Evolutionary conservation across 2,888 invertebrate species (phyloP).

Genomic region (Drosophila leonis): DNA sequence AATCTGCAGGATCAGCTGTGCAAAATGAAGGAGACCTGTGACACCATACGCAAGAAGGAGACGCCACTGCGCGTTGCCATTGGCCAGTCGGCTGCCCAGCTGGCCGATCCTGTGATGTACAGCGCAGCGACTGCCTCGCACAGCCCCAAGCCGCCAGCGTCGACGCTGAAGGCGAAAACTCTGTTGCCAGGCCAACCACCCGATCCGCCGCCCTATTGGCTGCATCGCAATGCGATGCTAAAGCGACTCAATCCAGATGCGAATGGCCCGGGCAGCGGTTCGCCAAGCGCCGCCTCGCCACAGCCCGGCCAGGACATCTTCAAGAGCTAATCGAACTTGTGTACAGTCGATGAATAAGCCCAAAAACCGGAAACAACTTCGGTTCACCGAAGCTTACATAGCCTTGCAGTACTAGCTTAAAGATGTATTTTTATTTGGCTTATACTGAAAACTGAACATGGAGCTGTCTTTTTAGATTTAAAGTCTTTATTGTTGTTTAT

Average conservation of each 20-base stretch:
- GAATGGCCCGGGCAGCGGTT: slow-evolving; percentile 43
- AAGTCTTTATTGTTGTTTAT: too few species aligned
- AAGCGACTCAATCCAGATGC: slow-evolving; percentile 83
- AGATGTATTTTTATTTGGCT: background rate
- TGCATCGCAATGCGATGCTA: slow-evolving; percentile 85
- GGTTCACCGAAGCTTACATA: slow-evolving; percentile 51
- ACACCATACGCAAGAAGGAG: slow-evolving; percentile 87
- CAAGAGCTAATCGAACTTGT: slow-evolving; percentile 86
- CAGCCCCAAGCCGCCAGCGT: slow-evolving; percentile 85
- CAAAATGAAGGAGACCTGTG: slow-evolving; percentile 92
- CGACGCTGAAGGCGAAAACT: slow-evolving; percentile 87
- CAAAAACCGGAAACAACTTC: slow-evolving; percentile 39
- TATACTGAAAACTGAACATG: background rate
- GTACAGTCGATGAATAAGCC: slow-evolving; percentile 60
- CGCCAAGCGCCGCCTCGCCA: slow-evolving; percentile 56
- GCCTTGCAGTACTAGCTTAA: slow-evolving; percentile 38
- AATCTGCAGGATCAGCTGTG: slow-evolving; percentile 91
- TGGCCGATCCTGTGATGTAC: slow-evolving; percentile 86
- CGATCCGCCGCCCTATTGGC: slow-evolving; percentile 86
- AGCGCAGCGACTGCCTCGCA: slow-evolving; percentile 79
- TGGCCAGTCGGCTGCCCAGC: slow-evolving; percentile 82
- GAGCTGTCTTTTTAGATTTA: too few species aligned
- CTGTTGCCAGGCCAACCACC: slow-evolving; percentile 84
- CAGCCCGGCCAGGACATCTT: slow-evolving; percentile 85
- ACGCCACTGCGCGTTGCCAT: slow-evolving; percentile 80